These are phyloP conservation scores for Xestia ashworthii DNA, from an alignment of 2,888 invertebrate genomes.

Conservation along the genomic window DNA sequence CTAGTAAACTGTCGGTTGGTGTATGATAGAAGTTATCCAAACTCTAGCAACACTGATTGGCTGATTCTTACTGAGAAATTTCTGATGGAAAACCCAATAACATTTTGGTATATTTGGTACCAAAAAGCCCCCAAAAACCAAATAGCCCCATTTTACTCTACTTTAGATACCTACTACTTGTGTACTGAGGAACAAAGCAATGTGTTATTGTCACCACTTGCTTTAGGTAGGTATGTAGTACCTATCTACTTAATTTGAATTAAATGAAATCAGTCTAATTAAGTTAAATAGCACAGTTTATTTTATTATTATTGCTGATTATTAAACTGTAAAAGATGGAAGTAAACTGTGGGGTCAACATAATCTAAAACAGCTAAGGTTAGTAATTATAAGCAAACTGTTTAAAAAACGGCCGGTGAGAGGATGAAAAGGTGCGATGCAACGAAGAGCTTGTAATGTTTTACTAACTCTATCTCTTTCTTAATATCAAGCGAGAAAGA, in stretches of 20 bases:
- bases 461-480: constrained; percentile 68
- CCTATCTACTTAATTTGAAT: neutral
- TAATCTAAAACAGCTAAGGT: constrained; percentile 19
- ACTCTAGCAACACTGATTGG: too few species aligned
- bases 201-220: neutral
- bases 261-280: neutral
- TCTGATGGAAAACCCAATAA: too few species aligned
- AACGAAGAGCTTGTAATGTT: constrained; percentile 64
- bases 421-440: constrained; percentile 61
- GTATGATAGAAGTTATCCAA: too few species aligned
- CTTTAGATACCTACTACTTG: neutral
- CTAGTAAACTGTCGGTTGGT: too few species aligned
- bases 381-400: constrained; percentile 16
- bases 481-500: constrained; percentile 68
- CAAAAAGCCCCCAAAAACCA: too few species aligned
- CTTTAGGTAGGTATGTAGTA: too few species aligned
- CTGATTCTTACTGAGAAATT: too few species aligned
- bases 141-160: too few species aligned
- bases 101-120: too few species aligned
- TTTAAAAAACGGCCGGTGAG: constrained; percentile 49
- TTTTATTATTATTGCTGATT: neutral
- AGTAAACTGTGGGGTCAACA: constrained; percentile 29
- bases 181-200: neutral
- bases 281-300: neutral
- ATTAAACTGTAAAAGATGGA: constrained; percentile 11